Conservation (phyloP, 2,888 invertebrate genomes). For the Phlogophora meticulosa region DNA sequence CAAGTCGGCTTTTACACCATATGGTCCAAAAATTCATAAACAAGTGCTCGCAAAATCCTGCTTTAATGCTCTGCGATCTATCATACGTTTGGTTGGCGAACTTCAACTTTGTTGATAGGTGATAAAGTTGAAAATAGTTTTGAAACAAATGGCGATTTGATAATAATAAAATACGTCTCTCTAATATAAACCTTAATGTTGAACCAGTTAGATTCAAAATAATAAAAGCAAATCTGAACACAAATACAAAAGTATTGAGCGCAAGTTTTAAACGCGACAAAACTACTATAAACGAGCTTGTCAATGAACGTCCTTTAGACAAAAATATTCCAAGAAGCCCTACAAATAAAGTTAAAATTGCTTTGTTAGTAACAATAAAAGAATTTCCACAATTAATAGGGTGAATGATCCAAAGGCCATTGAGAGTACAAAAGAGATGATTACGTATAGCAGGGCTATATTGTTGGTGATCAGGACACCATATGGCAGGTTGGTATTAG, state of each 20-base stretch:
- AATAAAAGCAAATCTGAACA: conserved; percentile 19
- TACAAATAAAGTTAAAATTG: conserved; percentile 67
- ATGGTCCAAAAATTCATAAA: conserved; percentile 89
- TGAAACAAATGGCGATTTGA: conserved; percentile 36
- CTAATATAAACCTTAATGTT: conserved; percentile 64
- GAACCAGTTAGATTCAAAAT: conserved; percentile 64
- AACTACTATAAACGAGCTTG: conserved; percentile 81
- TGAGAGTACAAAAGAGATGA: conserved; percentile 85
- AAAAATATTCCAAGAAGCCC: conserved; percentile 45
- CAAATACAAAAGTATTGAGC: conserved; percentile 73
- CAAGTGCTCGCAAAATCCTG: conserved; percentile 87
- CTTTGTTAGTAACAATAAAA: conserved; percentile 62
- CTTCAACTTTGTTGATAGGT: conserved; percentile 60
- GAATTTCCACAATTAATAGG: conserved; percentile 86
- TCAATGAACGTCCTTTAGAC: conserved; percentile 65
- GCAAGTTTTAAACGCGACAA: conserved; percentile 78
- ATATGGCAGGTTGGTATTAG: conserved; percentile 87
- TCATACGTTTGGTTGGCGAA: conserved; percentile 68
- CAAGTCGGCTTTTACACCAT: conserved; percentile 89
- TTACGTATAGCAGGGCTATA: conserved; percentile 79
- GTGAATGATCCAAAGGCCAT: conserved; percentile 87
- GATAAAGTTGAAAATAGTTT: conserved; percentile 64
- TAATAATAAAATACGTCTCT: conserved; percentile 25
- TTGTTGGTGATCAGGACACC: conserved; percentile 83
- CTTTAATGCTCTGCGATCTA: conserved; percentile 82